Conservation (phyloP, 2,888 invertebrate genomes). For the Oscheius sp. region DNA sequence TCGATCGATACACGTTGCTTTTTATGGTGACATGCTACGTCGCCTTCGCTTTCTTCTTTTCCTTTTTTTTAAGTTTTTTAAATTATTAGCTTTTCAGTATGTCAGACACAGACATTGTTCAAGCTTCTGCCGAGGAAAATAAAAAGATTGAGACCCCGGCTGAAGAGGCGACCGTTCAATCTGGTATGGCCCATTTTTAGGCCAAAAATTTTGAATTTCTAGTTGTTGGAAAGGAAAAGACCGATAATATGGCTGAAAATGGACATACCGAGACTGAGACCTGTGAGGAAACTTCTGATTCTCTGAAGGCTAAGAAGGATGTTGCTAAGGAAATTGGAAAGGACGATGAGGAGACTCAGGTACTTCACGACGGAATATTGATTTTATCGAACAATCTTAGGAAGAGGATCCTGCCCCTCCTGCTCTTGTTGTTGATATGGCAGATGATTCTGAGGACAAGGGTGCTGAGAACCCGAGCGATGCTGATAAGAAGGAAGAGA, state of each 20-base stretch:
- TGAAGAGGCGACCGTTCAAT: too few species aligned
- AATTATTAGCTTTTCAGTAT: background rate
- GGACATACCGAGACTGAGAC: conserved; percentile 10
- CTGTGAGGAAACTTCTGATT: background rate
- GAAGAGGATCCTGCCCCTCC: conserved; percentile 14
- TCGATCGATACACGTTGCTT: background rate
- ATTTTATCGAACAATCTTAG: background rate
- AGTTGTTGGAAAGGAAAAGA: too few species aligned
- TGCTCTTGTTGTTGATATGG: too few species aligned
- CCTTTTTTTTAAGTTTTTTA: background rate
- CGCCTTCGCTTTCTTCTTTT: background rate
- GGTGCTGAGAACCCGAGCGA: conserved; percentile 4
- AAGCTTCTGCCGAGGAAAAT: conserved; percentile 7
- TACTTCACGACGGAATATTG: background rate
- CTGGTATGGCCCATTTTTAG: too few species aligned
- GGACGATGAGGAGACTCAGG: conserved; percentile 21
- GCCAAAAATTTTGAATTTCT: too few species aligned
- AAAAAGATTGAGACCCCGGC: conserved; percentile 12
- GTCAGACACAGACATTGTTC: conserved; percentile 8
- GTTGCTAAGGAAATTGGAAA: conserved; percentile 6
- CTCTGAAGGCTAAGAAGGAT: conserved; percentile 25
- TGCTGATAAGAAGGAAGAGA: background rate
- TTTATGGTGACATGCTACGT: background rate
- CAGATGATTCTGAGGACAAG: background rate
- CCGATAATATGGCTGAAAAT: background rate